Percentiles rank a stretch among this genome's conserved stretches.
Conservation (phyloP, 2,113 vertebrate species). For the Protomyctophum bolini region DNA sequence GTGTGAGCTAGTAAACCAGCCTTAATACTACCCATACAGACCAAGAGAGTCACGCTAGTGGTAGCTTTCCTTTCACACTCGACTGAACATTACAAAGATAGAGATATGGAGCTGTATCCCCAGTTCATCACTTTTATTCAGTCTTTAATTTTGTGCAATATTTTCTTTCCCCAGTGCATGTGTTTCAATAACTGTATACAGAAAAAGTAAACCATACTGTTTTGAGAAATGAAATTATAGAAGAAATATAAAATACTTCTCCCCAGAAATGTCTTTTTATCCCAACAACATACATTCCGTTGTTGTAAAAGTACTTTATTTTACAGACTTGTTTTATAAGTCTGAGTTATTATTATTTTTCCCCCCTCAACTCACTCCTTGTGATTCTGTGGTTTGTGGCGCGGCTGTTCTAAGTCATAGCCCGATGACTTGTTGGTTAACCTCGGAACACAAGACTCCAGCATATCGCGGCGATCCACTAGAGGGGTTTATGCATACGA, state of each 20-base stretch:
- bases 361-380: conserved; percentile 69
- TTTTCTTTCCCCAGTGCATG: conserved; percentile 89
- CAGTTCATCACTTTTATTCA: conserved; percentile 73
- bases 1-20: conserved; percentile 73
- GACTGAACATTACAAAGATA: conserved; percentile 52
- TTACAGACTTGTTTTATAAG: conserved; percentile 99
- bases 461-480: conserved; percentile 15
- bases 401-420: conserved; percentile 3
- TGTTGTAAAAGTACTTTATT: conserved; percentile 83
- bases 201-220: conserved; percentile 80
- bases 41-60: conserved; percentile 62
- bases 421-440: conserved; percentile 20
- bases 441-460: conserved; percentile 30
- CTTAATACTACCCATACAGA: conserved; percentile 72
- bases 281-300: conserved; percentile 87
- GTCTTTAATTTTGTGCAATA: conserved; percentile 96
- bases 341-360: conserved; percentile 78
- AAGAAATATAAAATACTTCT: conserved; percentile 47
- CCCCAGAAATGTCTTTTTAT: conserved; percentile 67
- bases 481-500: conserved; percentile 42
- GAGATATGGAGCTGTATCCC: conserved; percentile 62
- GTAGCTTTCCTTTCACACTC: conserved; percentile 51
- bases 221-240: conserved; percentile 78
- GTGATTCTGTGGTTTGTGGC: conserved; percentile 70
- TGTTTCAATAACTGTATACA: conserved; percentile 88